Evolutionary conservation across 1,140 invertebrate genomes (phyloP), one percentile per base, ranked within the genome.

Genomic region (Oppia nitens): DNA sequence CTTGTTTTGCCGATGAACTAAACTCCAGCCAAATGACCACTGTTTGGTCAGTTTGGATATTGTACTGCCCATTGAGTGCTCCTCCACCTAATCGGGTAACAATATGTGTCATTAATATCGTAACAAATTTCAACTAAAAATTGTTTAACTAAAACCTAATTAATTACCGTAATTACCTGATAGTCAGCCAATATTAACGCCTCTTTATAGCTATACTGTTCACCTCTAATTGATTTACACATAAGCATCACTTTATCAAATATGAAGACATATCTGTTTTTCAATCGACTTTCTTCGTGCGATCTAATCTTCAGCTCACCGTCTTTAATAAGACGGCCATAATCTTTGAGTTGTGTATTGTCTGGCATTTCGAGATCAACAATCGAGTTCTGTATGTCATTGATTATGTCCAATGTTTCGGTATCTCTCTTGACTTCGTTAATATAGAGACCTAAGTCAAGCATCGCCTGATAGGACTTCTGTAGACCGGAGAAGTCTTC

Each of bases 391-490:
- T 92, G 84, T 57, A 96, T 84, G 73, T 92, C 87, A 61, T 81
- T 79, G 64, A 98, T 90, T 53, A 97, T 82, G 60, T 85, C 81
- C 23, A 95, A 73, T 54, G 87, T 87, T 69, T 97, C 93, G 54
- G 85, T 90, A 74, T 98, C 93, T 51, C 93, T 74, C 67, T 95
- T 96, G n/a, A 95, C 89, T 77, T 98, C 94, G 71, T 98, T 98
- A 60, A 95, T 94, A 73, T 91, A 98, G 66, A 91, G 82, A 14
- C 92, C 90, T 27, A 98, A 82, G 73, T 98, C 93, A 59, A 91
- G 80, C 93, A 98, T 98, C 26, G 85, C 85, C 71, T 96, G 90
- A 65, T 89, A 82, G n/a, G 93, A 91, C 67, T 83, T 79, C 64
- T 84, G 81, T 55, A 97, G 71, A 17, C 82, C 82, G 14, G 80